phyloP scores from a whole-genome alignment of 2,888 invertebrate species.

The Macrosiphum euphorbiae region DNA sequence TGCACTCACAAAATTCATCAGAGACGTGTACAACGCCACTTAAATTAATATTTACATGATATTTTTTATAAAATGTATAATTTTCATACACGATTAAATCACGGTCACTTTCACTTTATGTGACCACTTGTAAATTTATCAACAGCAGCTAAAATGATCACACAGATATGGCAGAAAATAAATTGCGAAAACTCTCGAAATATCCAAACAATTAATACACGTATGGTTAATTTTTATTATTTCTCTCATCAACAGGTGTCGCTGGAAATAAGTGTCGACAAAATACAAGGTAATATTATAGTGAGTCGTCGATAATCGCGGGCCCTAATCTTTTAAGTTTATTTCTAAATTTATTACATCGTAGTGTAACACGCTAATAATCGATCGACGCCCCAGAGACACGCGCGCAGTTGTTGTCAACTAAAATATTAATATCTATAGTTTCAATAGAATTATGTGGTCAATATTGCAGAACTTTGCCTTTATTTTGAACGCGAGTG shows the following conservation, averaged over 20 bases:
- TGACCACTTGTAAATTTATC: background rate
- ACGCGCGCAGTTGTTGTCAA: background rate
- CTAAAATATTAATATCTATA: background rate
- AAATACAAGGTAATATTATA: too few species aligned
- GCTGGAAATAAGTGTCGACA: background rate
- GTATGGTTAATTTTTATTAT: background rate
- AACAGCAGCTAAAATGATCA: background rate
- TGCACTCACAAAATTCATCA: background rate
- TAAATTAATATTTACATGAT: background rate
- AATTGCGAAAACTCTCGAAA: background rate
- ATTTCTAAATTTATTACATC: background rate
- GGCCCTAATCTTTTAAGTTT: background rate
- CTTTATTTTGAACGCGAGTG: background rate
- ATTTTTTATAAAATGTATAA: background rate
- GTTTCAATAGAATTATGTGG: background rate
- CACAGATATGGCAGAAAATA: background rate
- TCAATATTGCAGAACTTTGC: too few species aligned
- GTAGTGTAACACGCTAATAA: background rate
- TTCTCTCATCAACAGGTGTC: background rate
- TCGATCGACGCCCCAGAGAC: background rate
- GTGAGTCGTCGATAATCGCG: too few species aligned
- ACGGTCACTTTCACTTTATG: background rate
- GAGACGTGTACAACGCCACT: background rate
- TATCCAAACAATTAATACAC: background rate
- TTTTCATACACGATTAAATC: background rate